Base-by-base conservation (phyloP, 1,140 invertebrate species). In the Rhynchophorus ferrugineus region DNA sequence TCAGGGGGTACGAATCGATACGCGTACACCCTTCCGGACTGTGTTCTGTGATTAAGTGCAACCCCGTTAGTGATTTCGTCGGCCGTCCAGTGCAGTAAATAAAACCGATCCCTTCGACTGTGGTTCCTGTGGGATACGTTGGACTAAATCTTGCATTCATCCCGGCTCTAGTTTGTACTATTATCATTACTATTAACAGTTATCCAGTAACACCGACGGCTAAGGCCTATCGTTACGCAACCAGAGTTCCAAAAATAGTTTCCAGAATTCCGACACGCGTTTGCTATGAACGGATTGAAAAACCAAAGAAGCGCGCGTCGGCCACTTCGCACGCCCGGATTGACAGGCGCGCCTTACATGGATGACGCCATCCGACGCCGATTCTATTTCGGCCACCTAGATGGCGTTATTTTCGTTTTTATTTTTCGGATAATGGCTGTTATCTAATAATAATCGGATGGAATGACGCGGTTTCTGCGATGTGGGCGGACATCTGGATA, bases 321-420 rank as follows among this genome's bases (percentile, higher is more conserved):
- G 51, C 51, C 51, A 54, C 46, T 17, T 54, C 46, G 44, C 17
- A 52, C 44, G 38, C 14, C 24, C 20, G 14, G 9, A 14, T 13
- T 37, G 48, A 21, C 37, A 20, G 50, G 44, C 52, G 45, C 52
- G 39, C 52, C 52, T 54, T 54, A 54, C 52, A 48, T 39, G 52
- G 52, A 37, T 54, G 45, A 48, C 52, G 52, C 45, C 8, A 33
- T 35, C 19, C 13, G 34, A 21, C 44, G 43, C 44, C 20, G 50
- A 53, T 46, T 39, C 52, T 54, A 54, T 48, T 54, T 54, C 38
- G 37, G 39, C 9, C 18, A 9, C 9, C 19, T 8, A 49, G 5
- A 13, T 29, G 24, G 24, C 24, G 6, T n/a, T 19, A 49, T 44
- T 51, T 44, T n/a, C 18, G 29, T 14, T 19, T 19, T 34, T 46